Evolutionary conservation across 2,113 vertebrate species (phyloP).

Genomic region (Pterocles orientalis): DNA sequence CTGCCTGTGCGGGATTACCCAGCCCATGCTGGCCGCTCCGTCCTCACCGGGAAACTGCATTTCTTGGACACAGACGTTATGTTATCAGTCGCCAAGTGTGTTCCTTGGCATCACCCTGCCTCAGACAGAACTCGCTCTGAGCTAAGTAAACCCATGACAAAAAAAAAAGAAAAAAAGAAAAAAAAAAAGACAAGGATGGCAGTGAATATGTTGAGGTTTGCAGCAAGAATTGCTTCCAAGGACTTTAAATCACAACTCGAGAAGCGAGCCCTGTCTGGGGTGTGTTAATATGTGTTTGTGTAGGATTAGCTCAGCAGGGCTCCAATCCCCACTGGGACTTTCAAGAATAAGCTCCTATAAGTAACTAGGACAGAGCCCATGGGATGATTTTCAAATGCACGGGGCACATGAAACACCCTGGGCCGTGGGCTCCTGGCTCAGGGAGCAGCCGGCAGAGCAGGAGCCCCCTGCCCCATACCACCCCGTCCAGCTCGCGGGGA

Average conservation of each 20-base stretch:
- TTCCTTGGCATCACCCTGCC: neutral
- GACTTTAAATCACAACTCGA: neutral
- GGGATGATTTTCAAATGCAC: neutral
- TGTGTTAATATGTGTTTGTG: neutral
- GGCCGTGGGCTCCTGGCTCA: fast-evolving
- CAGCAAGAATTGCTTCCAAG: neutral
- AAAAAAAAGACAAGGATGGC: neutral
- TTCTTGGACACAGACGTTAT: neutral
- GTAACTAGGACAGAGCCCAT: neutral
- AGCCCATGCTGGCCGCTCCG: fast-evolving
- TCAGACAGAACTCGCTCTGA: neutral
- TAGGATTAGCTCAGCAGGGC: slow-evolving; percentile 15
- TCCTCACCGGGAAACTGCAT: neutral
- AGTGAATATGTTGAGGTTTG: neutral
- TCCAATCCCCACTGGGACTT: neutral
- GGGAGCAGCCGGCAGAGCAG: neutral
- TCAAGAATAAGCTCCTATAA: neutral
- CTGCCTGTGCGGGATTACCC: neutral
- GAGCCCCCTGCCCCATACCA: neutral
- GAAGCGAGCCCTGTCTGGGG: neutral
- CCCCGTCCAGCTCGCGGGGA: fast-evolving
- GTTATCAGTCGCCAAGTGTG: neutral
- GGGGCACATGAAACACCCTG: neutral
- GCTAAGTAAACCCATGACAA: neutral
- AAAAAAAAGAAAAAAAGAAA: neutral